Evolutionary conservation across 2,797 vertebrate species (phyloP).

Genomic region (Cuculus canorus): DNA sequence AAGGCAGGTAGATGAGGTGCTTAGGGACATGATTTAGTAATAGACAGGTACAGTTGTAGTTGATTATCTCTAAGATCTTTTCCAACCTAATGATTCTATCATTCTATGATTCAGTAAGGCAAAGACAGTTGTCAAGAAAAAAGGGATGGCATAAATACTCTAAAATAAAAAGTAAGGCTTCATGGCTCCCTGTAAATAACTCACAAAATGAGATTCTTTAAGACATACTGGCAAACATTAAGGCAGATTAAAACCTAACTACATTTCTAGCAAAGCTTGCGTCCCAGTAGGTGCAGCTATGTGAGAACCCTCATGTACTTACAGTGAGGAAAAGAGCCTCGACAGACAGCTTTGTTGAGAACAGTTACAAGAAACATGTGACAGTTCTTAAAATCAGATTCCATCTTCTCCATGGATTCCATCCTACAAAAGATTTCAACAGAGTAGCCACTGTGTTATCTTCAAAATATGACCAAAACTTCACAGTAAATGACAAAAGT

Average conservation of each 20-base stretch:
- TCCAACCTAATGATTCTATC: too few species aligned
- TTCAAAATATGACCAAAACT: not conserved
- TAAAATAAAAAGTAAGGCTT: not conserved
- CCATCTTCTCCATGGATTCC: slow-evolving; percentile 98
- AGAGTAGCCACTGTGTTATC: not conserved
- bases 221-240: not conserved
- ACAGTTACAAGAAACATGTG: slow-evolving; percentile 99
- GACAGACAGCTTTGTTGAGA: slow-evolving; percentile 96
- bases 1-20: too few species aligned
- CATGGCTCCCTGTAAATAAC: not conserved
- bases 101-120: not conserved
- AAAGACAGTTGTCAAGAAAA: not conserved
- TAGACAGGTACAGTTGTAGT: too few species aligned
- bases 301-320: slow-evolving; percentile 73
- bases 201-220: not conserved
- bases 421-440: slow-evolving; percentile 81
- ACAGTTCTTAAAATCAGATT: slow-evolving; percentile 98
- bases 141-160: not conserved
- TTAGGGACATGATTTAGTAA: too few species aligned
- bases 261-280: not conserved
- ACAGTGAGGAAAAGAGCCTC: slow-evolving; percentile 97
- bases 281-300: not conserved
- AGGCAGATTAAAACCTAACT: not conserved
- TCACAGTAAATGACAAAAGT: not conserved
- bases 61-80: too few species aligned